Percentiles rank a stretch among this genome's conserved stretches.
These are phyloP conservation scores for Perca fluviatilis DNA, from an alignment of 2,113 vertebrate genomes.

Conservation along the genomic window DNA sequence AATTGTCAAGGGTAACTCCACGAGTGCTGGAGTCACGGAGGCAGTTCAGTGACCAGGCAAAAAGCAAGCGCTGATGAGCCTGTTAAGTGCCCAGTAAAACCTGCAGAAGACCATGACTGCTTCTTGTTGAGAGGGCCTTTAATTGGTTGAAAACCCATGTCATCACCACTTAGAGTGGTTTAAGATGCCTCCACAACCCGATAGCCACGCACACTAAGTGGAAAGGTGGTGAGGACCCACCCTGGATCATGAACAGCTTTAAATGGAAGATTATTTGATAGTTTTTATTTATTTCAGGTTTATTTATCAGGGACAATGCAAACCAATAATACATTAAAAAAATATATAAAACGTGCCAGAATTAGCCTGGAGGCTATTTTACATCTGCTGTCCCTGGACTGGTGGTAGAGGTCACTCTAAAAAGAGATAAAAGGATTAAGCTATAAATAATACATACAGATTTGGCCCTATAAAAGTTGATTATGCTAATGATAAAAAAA, in stretches of 20 bases:
- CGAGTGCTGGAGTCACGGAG: constrained; percentile 43
- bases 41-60: constrained; percentile 53
- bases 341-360: too few relatives aligned
- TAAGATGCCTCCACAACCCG: constrained; percentile 59
- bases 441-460: too few relatives aligned
- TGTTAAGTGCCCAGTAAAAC: constrained; percentile 43
- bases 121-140: constrained; percentile 45
- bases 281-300: not conserved
- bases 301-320: too few relatives aligned
- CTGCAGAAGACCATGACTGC: constrained; percentile 28
- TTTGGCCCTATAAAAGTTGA: too few relatives aligned
- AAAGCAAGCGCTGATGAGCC: constrained; percentile 37
- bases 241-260: constrained; percentile 60
- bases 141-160: constrained; percentile 70
- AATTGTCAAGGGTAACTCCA: constrained; percentile 58
- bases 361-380: too few relatives aligned
- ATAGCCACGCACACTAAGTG: constrained; percentile 40
- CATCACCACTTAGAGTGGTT: constrained; percentile 58
- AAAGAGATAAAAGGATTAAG: too few relatives aligned
- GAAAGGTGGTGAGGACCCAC: constrained; percentile 49
- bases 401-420: too few relatives aligned
- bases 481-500: too few relatives aligned
- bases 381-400: too few relatives aligned
- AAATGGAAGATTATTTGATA: constrained; percentile 67
- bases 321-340: too few relatives aligned